Evolutionary conservation across 2,888 invertebrate species (phyloP).

Genomic region (Tetheella fluctuosa): DNA sequence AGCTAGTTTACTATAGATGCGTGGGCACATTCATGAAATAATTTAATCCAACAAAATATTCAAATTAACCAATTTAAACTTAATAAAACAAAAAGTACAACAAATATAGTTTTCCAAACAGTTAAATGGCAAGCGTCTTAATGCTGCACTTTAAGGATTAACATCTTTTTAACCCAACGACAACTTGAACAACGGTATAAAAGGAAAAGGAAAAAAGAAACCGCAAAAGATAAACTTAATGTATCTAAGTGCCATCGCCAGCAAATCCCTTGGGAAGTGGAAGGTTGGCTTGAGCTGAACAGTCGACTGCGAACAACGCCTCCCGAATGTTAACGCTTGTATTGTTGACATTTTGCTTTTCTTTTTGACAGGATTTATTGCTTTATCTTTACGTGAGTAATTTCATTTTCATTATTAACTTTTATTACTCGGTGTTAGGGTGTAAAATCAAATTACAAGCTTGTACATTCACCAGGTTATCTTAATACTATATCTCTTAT

Average conservation of each 20-base stretch:
- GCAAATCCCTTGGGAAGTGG: conserved; percentile 30
- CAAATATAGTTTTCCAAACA: background rate
- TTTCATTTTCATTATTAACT: background rate
- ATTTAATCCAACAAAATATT: too few relatives aligned
- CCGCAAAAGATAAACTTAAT: conserved; percentile 41
- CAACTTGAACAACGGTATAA: conserved; percentile 12
- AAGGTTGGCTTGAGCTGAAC: conserved; percentile 40
- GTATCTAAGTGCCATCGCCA: conserved; percentile 35
- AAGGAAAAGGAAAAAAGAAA: conserved; percentile 20
- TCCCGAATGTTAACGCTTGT: background rate
- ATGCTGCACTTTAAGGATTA: conserved; percentile 8
- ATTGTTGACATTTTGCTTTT: background rate
- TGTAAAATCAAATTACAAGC: too few relatives aligned
- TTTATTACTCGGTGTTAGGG: too few relatives aligned
- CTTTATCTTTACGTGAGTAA: background rate
- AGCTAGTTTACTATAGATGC: too few relatives aligned
- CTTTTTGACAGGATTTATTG: background rate
- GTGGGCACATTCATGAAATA: too few relatives aligned
- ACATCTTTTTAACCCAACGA: background rate
- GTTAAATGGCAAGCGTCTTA: background rate
- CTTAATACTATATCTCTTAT: too few relatives aligned
- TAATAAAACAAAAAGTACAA: background rate
- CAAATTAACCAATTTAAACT: background rate
- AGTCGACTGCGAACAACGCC: conserved; percentile 29
- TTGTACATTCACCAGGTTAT: too few relatives aligned